Evolutionary conservation across 2,113 vertebrate genomes (phyloP).

Genomic region (Perognathus longimembris): DNA sequence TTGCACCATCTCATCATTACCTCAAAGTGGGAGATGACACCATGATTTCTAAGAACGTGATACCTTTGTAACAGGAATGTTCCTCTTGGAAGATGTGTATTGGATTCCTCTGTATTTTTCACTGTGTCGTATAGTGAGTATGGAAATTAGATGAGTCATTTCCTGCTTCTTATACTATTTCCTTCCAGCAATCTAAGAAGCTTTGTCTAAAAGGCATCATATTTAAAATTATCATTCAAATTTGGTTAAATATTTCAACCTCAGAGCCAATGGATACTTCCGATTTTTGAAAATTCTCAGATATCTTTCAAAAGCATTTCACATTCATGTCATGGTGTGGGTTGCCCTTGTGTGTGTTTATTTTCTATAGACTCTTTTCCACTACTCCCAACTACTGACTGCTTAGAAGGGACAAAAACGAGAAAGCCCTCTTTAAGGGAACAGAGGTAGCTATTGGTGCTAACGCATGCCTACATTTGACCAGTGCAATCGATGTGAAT

Average conservation of each 20-base stretch:
- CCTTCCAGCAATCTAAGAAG: too few species aligned
- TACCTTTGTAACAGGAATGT: background rate
- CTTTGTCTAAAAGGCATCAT: background rate
- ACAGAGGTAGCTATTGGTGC: background rate
- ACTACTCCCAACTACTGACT: background rate
- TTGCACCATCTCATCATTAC: background rate
- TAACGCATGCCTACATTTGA: slow-evolving; percentile 29
- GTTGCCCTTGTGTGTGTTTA: background rate
- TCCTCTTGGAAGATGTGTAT: background rate
- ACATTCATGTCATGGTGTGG: background rate
- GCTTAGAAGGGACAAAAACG: background rate
- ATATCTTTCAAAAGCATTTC: background rate
- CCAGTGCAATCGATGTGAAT: slow-evolving; percentile 11
- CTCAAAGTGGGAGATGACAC: background rate
- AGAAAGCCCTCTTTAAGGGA: background rate
- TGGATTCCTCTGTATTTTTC: background rate
- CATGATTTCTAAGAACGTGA: background rate
- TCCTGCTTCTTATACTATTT: background rate
- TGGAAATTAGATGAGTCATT: background rate
- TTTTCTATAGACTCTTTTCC: background rate
- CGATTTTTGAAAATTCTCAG: background rate
- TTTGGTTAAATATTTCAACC: background rate
- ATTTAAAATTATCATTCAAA: background rate
- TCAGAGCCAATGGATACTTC: background rate
- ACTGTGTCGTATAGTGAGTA: background rate